Evolutionary conservation across 2,888 invertebrate species (phyloP).

Genomic region (Laothoe populi): DNA sequence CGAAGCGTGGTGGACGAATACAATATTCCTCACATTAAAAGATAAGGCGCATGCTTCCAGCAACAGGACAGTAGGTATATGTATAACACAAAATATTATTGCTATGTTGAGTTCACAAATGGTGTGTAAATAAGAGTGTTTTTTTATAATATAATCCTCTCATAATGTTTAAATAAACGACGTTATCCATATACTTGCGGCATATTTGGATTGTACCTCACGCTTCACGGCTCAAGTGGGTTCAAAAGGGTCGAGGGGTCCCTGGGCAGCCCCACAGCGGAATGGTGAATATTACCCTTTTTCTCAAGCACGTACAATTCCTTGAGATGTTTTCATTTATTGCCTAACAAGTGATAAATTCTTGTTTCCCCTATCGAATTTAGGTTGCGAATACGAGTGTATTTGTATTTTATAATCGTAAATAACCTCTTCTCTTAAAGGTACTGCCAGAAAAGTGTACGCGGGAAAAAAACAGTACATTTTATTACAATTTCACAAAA

Average conservation of each 20-base stretch:
- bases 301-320: constrained; percentile 19
- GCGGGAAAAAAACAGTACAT: neutral
- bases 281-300: constrained; percentile 2
- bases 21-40: too few species aligned
- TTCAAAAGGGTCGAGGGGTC: constrained; percentile 9
- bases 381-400: neutral
- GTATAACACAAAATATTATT: neutral
- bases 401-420: neutral
- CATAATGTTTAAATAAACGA: constrained; percentile 16
- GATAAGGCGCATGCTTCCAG: too few species aligned
- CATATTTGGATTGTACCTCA: constrained; percentile 1
- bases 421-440: neutral
- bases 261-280: neutral
- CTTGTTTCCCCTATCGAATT: neutral
- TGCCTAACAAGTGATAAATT: constrained; percentile 17
- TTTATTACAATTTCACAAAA: neutral
- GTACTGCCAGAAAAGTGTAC: neutral
- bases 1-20: too few species aligned
- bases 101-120: too few species aligned
- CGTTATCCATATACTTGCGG: constrained; percentile 11
- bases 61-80: neutral
- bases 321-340: constrained; percentile 20
- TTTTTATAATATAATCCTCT: neutral
- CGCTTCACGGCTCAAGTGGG: constrained; percentile 16
- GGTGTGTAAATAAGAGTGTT: neutral